Evolutionary conservation across 2,888 invertebrate species (phyloP), one percentile per base, ranked within the genome.

Genomic region (Tridacna gigas): DNA sequence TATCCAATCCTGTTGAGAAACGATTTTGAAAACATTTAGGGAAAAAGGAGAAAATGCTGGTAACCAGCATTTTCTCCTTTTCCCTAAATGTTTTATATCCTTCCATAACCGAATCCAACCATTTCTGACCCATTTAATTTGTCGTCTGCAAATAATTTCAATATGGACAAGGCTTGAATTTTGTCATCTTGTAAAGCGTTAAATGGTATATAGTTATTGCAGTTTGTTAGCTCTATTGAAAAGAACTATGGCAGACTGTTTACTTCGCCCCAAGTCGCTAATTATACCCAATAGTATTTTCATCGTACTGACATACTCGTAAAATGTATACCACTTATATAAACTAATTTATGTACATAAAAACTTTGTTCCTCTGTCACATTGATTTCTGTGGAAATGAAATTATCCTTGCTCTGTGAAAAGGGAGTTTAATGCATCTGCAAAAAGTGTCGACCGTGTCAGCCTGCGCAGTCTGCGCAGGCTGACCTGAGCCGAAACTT

Each of bases 221-320:
- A 37, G 37, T 37, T 37, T 37, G 37, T 37, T 37, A 37, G 37
- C 2, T 37, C 7, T 37, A 37, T 37, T 37, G 37, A 63, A 63
- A 63, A 5, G 25, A 25, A 63, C 15, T 28, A 2, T 67, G 15
- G 1, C 51, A 25, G 71, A 51, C 51, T 71, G 56, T 71, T 71
- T 48, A 71, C 47, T 51, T 71, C 51, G 25, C 51, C 51, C 48
- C 47, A 9, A 71, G 56, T 22, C 25, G 56, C 71, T 71, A 51
- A 71, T 51, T 71, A 71, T 26, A 71, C 47, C 22, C n/a, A 15
- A 71, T 48, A n/a, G 18, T 51, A 51, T 71, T 71, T 71, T 51
- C 51, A 71, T 71, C 12, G 22, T 51, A 51, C 47, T 51, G 51
- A 25, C 22, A 71, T 20, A 71, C 71, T 47, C 20, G 15, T 71